Conservation (phyloP, 2,888 invertebrate genomes). For the Euphydryas editha region DNA sequence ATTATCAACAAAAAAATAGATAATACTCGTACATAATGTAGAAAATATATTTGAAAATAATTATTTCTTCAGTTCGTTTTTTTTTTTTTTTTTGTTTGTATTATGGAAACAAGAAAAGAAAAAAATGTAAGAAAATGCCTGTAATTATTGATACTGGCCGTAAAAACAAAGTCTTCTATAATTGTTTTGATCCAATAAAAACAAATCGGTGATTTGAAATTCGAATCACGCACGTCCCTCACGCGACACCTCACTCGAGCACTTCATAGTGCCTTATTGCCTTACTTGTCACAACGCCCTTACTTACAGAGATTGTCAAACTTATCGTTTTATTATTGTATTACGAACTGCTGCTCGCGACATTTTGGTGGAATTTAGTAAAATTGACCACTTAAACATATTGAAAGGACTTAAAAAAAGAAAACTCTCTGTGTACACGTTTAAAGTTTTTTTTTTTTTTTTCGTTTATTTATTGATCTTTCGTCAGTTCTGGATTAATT, state of each 20-base stretch:
- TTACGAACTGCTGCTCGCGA: not conserved
- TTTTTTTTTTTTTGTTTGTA: too few relatives aligned
- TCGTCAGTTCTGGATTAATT: too few relatives aligned
- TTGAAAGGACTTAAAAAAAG: too few relatives aligned
- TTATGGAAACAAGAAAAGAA: not conserved
- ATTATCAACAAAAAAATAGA: constrained; percentile 10
- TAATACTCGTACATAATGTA: not conserved
- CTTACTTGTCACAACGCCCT: constrained; percentile 55
- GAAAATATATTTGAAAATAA: too few relatives aligned
- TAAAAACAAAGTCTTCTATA: constrained; percentile 18
- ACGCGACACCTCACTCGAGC: constrained; percentile 47
- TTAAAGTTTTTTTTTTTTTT: too few relatives aligned
- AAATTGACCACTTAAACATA: too few relatives aligned
- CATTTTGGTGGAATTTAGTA: too few relatives aligned
- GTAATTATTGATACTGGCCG: constrained; percentile 12
- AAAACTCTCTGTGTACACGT: too few relatives aligned
- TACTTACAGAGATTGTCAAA: constrained; percentile 31
- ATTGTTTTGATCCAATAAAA: constrained; percentile 36
- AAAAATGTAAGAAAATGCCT: not conserved
- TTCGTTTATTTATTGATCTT: too few relatives aligned
- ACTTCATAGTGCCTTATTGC: constrained; percentile 52
- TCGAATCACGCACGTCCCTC: constrained; percentile 41
- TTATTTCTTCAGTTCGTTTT: too few relatives aligned
- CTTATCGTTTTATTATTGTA: constrained; percentile 13
- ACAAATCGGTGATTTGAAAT: constrained; percentile 30